These are phyloP conservation scores for Porites cylindrica DNA, from an alignment of 92 coral and sea anemone genomes.

Conservation along the genomic window DNA sequence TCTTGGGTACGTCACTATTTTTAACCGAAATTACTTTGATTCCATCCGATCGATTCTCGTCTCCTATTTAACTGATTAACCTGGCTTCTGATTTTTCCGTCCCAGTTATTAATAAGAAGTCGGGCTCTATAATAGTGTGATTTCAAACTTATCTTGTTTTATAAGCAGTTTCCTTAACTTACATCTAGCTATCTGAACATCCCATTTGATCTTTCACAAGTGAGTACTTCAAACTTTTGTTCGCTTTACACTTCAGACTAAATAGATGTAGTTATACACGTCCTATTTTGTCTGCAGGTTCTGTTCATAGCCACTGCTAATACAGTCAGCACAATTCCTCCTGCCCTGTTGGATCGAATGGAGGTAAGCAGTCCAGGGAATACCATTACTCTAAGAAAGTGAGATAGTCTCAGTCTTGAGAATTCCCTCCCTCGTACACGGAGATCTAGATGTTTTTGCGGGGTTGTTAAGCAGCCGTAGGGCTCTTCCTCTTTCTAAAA, in stretches of 20 bases:
- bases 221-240: slow-evolving; percentile 24
- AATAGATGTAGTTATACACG: no score
- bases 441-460: no score
- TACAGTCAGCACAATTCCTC: slow-evolving; percentile 80
- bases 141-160: neutral
- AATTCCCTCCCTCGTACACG: no score
- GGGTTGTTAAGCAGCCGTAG: neutral
- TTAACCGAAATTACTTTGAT: no score
- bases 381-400: no score
- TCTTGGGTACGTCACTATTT: no score
- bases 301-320: slow-evolving; percentile 91
- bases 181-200: slow-evolving; percentile 78
- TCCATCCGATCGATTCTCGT: no score
- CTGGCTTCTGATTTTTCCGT: no score
- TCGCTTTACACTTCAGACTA: no score
- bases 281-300: slow-evolving; percentile 65
- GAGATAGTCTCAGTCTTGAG: no score
- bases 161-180: slow-evolving; percentile 27
- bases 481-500: neutral
- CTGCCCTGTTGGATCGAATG: slow-evolving; percentile 91
- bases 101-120: no score
- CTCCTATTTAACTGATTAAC: no score
- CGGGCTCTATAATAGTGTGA: neutral
- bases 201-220: slow-evolving; percentile 89
- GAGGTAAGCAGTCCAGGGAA: slow-evolving; percentile 60